These are phyloP conservation scores for Chaetophractus vellerosus DNA, from an alignment of 2,797 vertebrate species.

Conservation along the genomic window DNA sequence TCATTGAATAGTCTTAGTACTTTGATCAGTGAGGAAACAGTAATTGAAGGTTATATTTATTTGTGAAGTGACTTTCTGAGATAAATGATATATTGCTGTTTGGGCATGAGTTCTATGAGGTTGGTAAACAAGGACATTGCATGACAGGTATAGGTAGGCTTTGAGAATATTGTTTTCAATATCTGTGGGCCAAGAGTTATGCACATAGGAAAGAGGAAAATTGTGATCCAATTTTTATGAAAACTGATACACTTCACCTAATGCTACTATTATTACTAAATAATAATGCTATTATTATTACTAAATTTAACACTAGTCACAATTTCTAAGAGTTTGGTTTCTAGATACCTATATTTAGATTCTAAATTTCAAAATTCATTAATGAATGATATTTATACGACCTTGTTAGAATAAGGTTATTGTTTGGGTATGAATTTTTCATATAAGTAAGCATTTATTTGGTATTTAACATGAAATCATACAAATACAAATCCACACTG, in stretches of 20 bases:
- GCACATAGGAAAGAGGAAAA: neutral
- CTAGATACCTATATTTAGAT: neutral
- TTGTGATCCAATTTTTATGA: neutral
- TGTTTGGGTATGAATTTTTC: neutral
- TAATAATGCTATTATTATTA: neutral
- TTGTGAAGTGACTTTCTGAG: neutral
- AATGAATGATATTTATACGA: neutral
- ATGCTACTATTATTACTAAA: neutral
- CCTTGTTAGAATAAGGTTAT: conserved; percentile 6
- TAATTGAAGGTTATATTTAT: neutral
- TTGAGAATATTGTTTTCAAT: neutral
- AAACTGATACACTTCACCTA: neutral
- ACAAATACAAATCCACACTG: too few species aligned
- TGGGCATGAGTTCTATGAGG: neutral
- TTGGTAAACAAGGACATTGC: neutral
- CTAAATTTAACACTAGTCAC: neutral
- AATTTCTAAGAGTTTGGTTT: conserved; percentile 10
- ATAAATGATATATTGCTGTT: conserved; percentile 53
- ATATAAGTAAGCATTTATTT: too few species aligned
- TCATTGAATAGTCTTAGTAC: neutral
- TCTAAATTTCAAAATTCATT: neutral
- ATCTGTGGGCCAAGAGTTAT: neutral
- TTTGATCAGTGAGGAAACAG: neutral
- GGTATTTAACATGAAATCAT: too few species aligned
- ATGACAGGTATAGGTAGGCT: neutral